Evolutionary conservation across 2,888 invertebrate species (phyloP), one percentile per base, ranked within the genome.

Genomic region (Folsomia candida): DNA sequence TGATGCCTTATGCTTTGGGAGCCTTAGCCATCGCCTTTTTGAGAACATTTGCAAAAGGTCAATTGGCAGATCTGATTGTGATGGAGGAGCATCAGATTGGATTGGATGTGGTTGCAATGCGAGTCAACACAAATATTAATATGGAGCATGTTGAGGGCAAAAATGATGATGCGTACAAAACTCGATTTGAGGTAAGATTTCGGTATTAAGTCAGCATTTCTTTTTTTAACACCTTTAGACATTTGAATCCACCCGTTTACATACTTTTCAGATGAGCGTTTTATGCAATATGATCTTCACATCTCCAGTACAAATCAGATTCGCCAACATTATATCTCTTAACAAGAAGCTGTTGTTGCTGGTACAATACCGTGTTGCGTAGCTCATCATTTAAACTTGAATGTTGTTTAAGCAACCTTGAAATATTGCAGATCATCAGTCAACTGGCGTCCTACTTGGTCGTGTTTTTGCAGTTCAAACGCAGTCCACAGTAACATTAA

Each of bases 401-500:
- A 54, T n/a, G 20, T 14, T 54, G 22, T 54, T 18, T 54, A 4
- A 54, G n/a, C 22, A 54, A 20, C 6, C 6, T 54, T 14, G 6
- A 54, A 14, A 4, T 14, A 6, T 60, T 60, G n/a, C 60, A 60
- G 60, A 26, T 60, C 3, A 60, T 24, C 26, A 64, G 63, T 25
- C 63, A 64, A 25, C 51, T 64, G 9, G 63, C 63, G n/a, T 28
- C 63, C 1, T 64, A 64, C 37, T 37, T 64, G 28, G 63, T 64
- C 22, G 63, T 64, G 6, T 29, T 64, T 18, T 6, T 64, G 22
- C 63, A 64, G 37, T 64, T 64, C 22, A 64, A 64, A 37, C 18
- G 29, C 6, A 29, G 20, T 29, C 27, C 62, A 14, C n/a, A n/a
- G n/a, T n/a, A n/a, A n/a, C n/a, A n/a, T n/a, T n/a, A n/a, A n/a